phyloP scores from a whole-genome alignment of 2,888 invertebrate genomes.

The Sisyra terminalis region DNA sequence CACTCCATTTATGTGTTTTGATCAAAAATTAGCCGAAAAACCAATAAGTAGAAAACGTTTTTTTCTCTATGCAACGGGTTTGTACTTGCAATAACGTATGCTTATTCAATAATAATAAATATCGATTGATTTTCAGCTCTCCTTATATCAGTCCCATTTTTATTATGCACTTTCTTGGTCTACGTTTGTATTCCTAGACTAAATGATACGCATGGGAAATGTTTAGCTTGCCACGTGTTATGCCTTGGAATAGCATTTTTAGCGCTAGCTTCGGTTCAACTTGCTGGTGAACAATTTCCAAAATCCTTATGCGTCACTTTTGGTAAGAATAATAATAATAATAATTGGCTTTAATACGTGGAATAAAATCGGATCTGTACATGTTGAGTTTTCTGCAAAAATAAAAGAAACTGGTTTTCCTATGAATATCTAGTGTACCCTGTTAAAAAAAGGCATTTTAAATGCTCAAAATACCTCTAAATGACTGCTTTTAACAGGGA shows the following conservation, averaged over 20 bases:
- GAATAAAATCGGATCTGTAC: no score
- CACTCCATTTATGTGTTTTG: conserved; percentile 3
- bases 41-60: not conserved
- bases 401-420: no score
- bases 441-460: no score
- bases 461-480: no score
- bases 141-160: conserved; percentile 54
- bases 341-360: no score
- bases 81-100: not conserved
- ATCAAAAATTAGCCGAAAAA: not conserved
- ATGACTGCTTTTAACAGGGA: no score
- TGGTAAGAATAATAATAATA: conserved; percentile 1
- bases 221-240: conserved; percentile 55
- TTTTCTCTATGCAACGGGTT: conserved; percentile 1
- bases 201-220: conserved; percentile 59
- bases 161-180: conserved; percentile 51
- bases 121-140: conserved; percentile 21
- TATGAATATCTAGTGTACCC: no score
- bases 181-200: conserved; percentile 56
- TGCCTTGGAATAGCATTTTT: conserved; percentile 41
- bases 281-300: conserved; percentile 21
- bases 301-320: not conserved
- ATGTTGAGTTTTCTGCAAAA: no score
- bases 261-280: conserved; percentile 37
- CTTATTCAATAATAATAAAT: not conserved